Evolutionary conservation across 2,113 vertebrate species (phyloP).

Genomic region (Nothocercus nigrocapillus): DNA sequence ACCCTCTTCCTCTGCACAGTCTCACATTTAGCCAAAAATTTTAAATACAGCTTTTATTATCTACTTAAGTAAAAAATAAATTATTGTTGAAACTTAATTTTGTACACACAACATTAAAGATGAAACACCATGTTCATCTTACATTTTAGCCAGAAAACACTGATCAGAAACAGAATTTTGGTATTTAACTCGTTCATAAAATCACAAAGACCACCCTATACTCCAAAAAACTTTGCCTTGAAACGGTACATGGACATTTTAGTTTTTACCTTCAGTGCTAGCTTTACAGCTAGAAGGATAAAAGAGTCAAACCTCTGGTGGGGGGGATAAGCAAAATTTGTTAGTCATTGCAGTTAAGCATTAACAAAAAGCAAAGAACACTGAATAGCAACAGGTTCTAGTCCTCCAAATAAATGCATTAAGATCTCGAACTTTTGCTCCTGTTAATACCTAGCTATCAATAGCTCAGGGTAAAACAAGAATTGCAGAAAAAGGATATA

Average conservation of each 20-base stretch:
- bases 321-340: neutral
- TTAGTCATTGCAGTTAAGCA: neutral
- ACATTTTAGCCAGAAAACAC: neutral
- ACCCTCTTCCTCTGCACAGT: neutral
- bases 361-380: neutral
- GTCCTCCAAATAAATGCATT: neutral
- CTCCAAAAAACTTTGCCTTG: neutral
- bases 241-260: neutral
- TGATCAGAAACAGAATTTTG: neutral
- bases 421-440: neutral
- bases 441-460: neutral
- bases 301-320: neutral
- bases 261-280: neutral
- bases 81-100: neutral
- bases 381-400: neutral
- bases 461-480: neutral
- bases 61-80: neutral
- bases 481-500: rapidly evolving
- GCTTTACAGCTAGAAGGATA: neutral
- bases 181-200: neutral
- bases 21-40: neutral
- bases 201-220: neutral
- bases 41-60: neutral
- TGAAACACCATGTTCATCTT: neutral
- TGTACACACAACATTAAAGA: no score